Evolutionary conservation across 1,140 invertebrate genomes (phyloP), one percentile per base, ranked within the genome.

Genomic region (Papilio polyxenes): DNA sequence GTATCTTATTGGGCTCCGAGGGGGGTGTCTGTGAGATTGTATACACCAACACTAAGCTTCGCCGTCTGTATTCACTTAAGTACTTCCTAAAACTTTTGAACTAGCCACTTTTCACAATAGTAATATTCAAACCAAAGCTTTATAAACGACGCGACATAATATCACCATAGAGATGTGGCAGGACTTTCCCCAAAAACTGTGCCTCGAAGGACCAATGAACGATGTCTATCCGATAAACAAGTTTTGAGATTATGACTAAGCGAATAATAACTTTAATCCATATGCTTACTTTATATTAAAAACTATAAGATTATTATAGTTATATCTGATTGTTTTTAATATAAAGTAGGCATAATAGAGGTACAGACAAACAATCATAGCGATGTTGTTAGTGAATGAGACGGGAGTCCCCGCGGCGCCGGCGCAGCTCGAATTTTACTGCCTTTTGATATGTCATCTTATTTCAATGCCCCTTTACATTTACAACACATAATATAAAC

Each of bases 11-110:
- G 81, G 74, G 75, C 86, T 31, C 84, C 84, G 83, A 85, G 84
- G 84, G 84, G 84, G 86, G 82, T 82, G 79, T 82, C 82, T 84
- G 84, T 84, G 81, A 72, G 85, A 84, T 87, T 84, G 84, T 84
- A 82, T 84, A 83, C 85, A 83, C 78, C 82, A 76, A 74, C 69
- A 81, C 82, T 84, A 83, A 74, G 49, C 10, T 74, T 37, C 56
- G 59, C 20, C 15, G 40, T 23, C 44, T 76, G 82, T 51, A 31
- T 75, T 20, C 20, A 23, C 48, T 53, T 23, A n/a, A n/a, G n/a
- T 15, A 40, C 49, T 37, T 23, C 37, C 4, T 23, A 17, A n/a
- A 59, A 6, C 56, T 15, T 59, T n/a, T n/a, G n/a, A n/a, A n/a
- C n/a, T n/a, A n/a, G n/a, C n/a, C n/a, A n/a, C n/a, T n/a, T n/a